These are phyloP conservation scores for Linepithema humile DNA, from an alignment of 1,140 invertebrate species.

Conservation along the genomic window DNA sequence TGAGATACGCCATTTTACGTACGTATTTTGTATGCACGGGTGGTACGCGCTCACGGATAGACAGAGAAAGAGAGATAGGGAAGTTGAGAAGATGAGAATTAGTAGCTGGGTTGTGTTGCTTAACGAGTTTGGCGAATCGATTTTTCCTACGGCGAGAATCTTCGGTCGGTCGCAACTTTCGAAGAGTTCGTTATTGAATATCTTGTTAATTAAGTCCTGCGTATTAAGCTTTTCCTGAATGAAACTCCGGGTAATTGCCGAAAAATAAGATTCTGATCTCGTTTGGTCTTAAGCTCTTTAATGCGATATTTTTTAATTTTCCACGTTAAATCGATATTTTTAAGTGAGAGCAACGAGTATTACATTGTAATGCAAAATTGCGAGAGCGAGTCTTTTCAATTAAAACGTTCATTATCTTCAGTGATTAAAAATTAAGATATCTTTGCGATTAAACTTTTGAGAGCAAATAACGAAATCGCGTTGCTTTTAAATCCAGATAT, in stretches of 20 bases:
- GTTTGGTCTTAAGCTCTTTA: background rate
- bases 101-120: conserved; percentile 32
- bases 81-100: background rate
- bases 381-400: background rate
- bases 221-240: conserved; percentile 9
- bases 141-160: conserved; percentile 38
- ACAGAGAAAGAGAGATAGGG: background rate
- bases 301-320: background rate
- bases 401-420: background rate
- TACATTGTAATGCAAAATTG: background rate
- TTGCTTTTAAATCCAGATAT: background rate
- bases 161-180: conserved; percentile 26
- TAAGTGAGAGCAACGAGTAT: background rate
- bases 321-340: background rate
- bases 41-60: background rate
- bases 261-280: background rate
- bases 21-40: background rate
- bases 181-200: conserved; percentile 48
- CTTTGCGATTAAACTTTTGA: background rate
- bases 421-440: background rate
- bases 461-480: background rate
- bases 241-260: conserved; percentile 4
- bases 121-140: conserved; percentile 46
- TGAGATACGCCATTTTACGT: conserved; percentile 17
- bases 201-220: conserved; percentile 40